These are phyloP conservation scores for Axis porcinus DNA, from an alignment of 2,113 vertebrate genomes.

Conservation along the genomic window DNA sequence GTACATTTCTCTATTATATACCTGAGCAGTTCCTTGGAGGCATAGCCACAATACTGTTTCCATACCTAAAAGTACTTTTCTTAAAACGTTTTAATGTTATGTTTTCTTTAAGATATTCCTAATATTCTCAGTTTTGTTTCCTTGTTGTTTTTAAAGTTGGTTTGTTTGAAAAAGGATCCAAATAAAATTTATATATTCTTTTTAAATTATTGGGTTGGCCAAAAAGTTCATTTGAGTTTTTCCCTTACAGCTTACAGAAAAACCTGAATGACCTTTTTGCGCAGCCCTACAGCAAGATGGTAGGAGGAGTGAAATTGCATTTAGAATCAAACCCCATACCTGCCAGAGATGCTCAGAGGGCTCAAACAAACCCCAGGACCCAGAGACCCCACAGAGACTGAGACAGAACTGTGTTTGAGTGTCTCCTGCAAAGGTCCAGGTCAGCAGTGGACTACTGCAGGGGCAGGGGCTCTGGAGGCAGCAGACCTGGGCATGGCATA, in stretches of 20 bases:
- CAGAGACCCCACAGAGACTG: neutral
- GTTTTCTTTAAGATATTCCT: neutral
- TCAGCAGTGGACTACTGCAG: neutral
- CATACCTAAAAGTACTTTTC: neutral
- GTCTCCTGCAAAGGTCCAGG: neutral
- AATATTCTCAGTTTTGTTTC: neutral
- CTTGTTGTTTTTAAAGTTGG: neutral
- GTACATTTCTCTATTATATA: neutral
- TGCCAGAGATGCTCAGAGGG: neutral
- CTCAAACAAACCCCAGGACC: neutral
- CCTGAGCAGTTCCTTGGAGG: neutral
- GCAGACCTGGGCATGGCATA: neutral
- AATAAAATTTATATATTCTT: neutral
- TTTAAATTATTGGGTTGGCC: neutral
- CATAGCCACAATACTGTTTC: neutral
- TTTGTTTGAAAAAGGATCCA: neutral
- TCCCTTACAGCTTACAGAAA: neutral
- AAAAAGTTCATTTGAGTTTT: neutral
- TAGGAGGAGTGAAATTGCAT: neutral
- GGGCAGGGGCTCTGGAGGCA: neutral
- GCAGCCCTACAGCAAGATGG: neutral
- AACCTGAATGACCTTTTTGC: neutral
- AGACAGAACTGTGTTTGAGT: neutral
- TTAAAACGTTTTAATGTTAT: neutral
- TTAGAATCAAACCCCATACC: neutral